Evolutionary conservation across 64 coral and sea anemone species (phyloP).

Genomic region (Stylophora pistillata): DNA sequence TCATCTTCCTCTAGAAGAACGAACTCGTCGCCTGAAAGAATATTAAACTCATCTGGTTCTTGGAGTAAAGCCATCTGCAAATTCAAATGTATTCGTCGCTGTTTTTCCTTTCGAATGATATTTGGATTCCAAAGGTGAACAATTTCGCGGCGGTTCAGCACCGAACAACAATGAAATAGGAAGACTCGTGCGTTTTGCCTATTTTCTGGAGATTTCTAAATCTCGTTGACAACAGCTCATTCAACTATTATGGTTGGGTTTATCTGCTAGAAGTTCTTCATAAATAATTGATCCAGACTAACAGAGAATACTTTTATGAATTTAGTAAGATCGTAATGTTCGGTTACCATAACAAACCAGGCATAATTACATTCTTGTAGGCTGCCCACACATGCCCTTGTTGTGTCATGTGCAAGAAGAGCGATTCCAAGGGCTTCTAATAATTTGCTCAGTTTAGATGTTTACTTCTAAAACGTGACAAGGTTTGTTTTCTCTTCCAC

Average conservation of each 20-base stretch:
- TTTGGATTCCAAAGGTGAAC: not conserved
- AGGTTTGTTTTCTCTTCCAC: too few species aligned
- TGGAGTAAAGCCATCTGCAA: constrained; percentile 1
- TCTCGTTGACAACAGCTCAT: not conserved
- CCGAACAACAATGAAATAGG: not conserved
- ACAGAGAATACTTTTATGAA: not conserved
- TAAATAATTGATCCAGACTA: constrained; percentile 14
- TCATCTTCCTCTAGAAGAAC: constrained; percentile 24
- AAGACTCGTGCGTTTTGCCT: not conserved
- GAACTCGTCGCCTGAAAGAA: constrained; percentile 39
- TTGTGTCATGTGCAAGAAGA: not conserved
- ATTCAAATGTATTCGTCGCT: not conserved
- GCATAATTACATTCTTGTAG: not conserved
- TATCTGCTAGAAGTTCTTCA: constrained; percentile 14
- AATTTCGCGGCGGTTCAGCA: not conserved
- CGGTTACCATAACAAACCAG: not conserved
- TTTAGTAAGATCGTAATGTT: not conserved
- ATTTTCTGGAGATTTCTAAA: constrained; percentile 18
- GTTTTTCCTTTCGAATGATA: not conserved
- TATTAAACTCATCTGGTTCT: constrained; percentile 29
- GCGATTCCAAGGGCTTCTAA: not conserved
- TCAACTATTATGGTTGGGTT: not conserved
- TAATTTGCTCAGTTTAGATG: too few species aligned
- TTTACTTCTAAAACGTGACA: too few species aligned
- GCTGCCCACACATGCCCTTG: not conserved